phyloP scores from a whole-genome alignment of 1,140 invertebrate species.

The Drosophila bocqueti region DNA sequence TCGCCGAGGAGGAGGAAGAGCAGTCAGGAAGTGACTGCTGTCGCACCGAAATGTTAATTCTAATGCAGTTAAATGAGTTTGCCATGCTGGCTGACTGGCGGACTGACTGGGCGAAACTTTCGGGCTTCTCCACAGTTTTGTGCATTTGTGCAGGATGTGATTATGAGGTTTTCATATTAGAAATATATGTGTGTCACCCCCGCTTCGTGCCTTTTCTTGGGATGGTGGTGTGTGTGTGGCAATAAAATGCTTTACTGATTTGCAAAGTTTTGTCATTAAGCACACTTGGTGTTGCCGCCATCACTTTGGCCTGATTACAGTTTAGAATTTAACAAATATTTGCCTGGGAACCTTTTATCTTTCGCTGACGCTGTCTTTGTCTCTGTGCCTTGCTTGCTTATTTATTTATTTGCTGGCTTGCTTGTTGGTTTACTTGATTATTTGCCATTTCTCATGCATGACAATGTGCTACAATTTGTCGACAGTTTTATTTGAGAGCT shows the following conservation, averaged over 20 bases:
- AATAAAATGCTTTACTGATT: constrained; percentile 80
- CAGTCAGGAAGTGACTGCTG: constrained; percentile 57
- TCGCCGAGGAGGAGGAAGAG: constrained; percentile 13
- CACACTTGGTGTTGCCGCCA: constrained; percentile 59
- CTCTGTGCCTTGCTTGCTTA: background rate
- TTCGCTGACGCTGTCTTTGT: background rate
- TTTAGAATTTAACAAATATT: constrained; percentile 76
- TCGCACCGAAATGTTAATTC: constrained; percentile 61
- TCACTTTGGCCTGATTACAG: constrained; percentile 58
- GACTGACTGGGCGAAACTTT: constrained; percentile 50
- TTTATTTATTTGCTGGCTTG: constrained; percentile 27
- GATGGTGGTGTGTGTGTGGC: constrained; percentile 26
- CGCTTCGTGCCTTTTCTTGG: constrained; percentile 6
- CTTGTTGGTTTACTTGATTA: constrained; percentile 46
- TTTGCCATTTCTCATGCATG: constrained; percentile 47
- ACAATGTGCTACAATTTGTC: constrained; percentile 54
- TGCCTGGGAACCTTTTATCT: constrained; percentile 46
- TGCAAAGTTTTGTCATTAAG: constrained; percentile 81
- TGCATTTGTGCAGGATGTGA: constrained; percentile 62
- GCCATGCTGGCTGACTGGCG: constrained; percentile 35
- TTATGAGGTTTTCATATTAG: constrained; percentile 68
- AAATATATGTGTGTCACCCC: constrained; percentile 47
- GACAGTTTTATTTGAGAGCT: constrained; percentile 55
- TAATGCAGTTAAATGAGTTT: constrained; percentile 79
- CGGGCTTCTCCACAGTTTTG: constrained; percentile 12